Base-by-base conservation (phyloP, 2,888 invertebrate genomes). In the Crepidodera aurea region DNA sequence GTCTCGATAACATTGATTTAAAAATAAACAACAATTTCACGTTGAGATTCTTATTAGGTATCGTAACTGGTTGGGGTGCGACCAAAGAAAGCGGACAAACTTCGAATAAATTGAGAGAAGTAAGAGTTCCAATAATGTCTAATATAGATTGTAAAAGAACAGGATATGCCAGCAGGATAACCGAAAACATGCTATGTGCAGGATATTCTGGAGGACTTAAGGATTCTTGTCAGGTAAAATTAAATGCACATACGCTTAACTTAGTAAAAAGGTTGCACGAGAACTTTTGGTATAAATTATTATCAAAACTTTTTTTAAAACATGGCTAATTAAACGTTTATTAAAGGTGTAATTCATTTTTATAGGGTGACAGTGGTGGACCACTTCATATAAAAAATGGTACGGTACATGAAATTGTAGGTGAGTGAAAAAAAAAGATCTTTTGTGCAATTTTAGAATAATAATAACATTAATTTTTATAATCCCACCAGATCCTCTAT, bases 21-120 rank as follows among this genome's bases (percentile, higher is more conserved):
- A n/a, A n/a, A n/a, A n/a, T n/a, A n/a, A n/a, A n/a, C n/a, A n/a
- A n/a, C n/a, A n/a, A n/a, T n/a, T n/a, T n/a, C n/a, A n/a, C n/a
- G n/a, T n/a, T n/a, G n/a, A n/a, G n/a, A n/a, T n/a, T n/a, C n/a
- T n/a, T n/a, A n/a, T 62, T 19, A 68, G 86, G 85, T 1, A 83
- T 89, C n/a, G 92, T 88, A 4, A 87, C 88, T 1, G 93, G 93
- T 1, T 93, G 93, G 93, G 93, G 93, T 1, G 90, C 91, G 1
- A 85, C 88, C 0, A 84, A 85, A 65, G 90, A 90, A 73, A 86
- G 88, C 12, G 93, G 93, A 0, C 82, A 85, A 6, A 85, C 89
- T 3, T 88, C 92, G 0, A 84, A 84, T 60, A 87, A 85, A 6
- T 81, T 94, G 37, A 87, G 89, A 77, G 92, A 93, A 84, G 93